These are phyloP conservation scores for Natrix natrix DNA, from an alignment of 2,797 vertebrate species.

Conservation along the genomic window DNA sequence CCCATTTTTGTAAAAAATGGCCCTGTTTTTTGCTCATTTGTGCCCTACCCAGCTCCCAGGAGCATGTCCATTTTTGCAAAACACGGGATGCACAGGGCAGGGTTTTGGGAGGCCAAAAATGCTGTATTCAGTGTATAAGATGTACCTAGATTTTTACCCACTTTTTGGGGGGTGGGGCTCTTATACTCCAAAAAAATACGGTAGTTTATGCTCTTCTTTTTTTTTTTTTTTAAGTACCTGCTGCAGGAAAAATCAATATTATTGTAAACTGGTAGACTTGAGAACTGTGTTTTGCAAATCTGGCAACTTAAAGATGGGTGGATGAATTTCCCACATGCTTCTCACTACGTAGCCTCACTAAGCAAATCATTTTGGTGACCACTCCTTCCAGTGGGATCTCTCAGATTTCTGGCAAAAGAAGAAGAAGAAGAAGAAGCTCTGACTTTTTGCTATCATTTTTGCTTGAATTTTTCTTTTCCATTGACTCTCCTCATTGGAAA, in stretches of 20 bases:
- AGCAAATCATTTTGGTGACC: not conserved
- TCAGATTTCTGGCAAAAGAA: not conserved
- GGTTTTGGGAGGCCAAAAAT: no score
- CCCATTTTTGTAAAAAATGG: no score
- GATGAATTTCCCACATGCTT: not conserved
- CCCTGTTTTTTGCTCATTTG: no score
- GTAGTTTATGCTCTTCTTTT: not conserved
- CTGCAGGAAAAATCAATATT: not conserved
- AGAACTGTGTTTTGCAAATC: not conserved
- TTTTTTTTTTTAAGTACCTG: not conserved
- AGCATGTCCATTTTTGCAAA: no score
- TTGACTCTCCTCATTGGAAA: not conserved
- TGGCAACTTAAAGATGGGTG: not conserved
- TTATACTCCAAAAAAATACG: no score
- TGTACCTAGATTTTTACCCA: no score
- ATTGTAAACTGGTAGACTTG: not conserved
- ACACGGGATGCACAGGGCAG: no score
- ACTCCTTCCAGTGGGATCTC: not conserved
- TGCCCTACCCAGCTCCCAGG: no score
- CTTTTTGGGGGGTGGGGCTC: no score
- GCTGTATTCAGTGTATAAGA: no score
- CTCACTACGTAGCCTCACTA: not conserved
- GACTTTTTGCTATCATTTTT: not conserved
- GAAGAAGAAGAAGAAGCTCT: not conserved
- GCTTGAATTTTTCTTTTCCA: not conserved